Percentiles rank a stretch among this genome's conserved stretches.
Conservation (phyloP, 1,140 invertebrate genomes). For the Charaxes varanes region DNA sequence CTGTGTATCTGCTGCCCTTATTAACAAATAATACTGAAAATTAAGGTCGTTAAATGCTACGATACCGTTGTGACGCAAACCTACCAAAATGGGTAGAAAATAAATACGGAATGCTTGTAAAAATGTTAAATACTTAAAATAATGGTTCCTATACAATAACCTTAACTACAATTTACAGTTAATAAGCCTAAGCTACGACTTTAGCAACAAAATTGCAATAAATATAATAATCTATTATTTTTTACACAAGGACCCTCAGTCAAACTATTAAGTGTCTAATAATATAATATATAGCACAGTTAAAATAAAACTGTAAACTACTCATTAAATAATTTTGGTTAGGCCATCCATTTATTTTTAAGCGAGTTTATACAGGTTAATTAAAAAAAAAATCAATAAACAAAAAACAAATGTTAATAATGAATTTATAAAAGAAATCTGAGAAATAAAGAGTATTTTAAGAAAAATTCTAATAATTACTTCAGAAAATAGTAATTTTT, state of each 20-base stretch:
- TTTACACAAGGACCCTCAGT: slow-evolving; percentile 29
- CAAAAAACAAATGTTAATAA: no score
- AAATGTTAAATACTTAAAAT: slow-evolving; percentile 20
- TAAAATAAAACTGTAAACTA: background rate
- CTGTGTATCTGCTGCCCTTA: no score
- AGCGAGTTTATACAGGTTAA: no score
- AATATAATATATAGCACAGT: slow-evolving; percentile 2
- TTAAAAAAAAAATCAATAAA: no score
- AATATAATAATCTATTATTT: slow-evolving; percentile 36
- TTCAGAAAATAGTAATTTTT: no score
- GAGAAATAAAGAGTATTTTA: no score
- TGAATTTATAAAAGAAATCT: no score
- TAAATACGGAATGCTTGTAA: slow-evolving; percentile 51
- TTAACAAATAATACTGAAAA: slow-evolving; percentile 42
- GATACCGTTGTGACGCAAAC: slow-evolving; percentile 22
- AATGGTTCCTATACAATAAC: slow-evolving; percentile 31
- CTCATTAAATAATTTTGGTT: no score
- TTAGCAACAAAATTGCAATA: slow-evolving; percentile 48
- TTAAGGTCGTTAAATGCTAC: slow-evolving; percentile 23
- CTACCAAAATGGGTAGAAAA: slow-evolving; percentile 36
- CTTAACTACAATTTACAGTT: slow-evolving; percentile 47
- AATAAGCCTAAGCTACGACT: slow-evolving; percentile 27
- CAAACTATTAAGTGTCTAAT: background rate
- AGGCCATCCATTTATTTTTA: no score
- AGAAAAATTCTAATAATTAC: no score